These are phyloP conservation scores for Furcifer pardalis DNA, from an alignment of 2,797 vertebrate genomes.

Conservation along the genomic window DNA sequence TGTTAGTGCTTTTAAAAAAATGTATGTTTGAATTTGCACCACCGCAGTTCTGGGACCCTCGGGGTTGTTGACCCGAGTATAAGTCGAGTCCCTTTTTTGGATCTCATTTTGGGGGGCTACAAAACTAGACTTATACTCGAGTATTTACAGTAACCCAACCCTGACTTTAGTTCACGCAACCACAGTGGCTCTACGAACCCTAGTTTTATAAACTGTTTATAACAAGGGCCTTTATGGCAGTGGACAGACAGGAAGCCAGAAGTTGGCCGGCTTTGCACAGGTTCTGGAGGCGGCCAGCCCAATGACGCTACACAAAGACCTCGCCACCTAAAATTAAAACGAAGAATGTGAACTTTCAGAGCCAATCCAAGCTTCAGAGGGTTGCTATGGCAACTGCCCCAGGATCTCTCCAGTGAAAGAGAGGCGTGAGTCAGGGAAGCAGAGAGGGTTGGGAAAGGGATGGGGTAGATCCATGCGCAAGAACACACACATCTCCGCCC, in stretches of 20 bases:
- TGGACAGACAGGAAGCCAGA: background rate
- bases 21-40: no score
- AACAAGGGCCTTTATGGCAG: background rate
- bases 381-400: background rate
- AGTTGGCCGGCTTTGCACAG: background rate
- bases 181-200: background rate
- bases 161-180: no score
- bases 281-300: background rate
- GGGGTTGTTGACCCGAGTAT: no score
- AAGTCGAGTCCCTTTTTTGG: no score
- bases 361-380: background rate
- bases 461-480: background rate
- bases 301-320: background rate
- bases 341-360: no score
- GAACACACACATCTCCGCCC: accelerated
- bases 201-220: background rate
- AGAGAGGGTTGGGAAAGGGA: background rate
- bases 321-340: background rate
- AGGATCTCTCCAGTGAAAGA: background rate
- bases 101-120: no score
- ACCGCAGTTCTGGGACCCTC: no score
- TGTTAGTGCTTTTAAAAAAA: no score
- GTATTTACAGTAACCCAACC: no score
- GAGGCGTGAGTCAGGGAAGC: background rate
- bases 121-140: no score